These are phyloP conservation scores for Caenorhabditis doughertyi DNA, from an alignment of 2,888 invertebrate genomes.

Conservation along the genomic window DNA sequence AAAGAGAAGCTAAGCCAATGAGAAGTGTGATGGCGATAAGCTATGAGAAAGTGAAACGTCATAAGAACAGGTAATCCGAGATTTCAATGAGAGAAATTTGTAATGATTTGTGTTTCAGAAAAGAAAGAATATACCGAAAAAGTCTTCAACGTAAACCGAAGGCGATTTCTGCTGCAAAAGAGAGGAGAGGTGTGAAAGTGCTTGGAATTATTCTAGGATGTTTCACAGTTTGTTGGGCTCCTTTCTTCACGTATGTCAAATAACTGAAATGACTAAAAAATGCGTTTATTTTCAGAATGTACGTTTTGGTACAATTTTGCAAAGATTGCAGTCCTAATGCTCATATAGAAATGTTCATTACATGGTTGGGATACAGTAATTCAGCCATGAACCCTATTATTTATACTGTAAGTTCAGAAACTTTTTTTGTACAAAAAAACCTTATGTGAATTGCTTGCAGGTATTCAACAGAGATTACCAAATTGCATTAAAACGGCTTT, in stretches of 20 bases:
- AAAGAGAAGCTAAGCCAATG: constrained; percentile 70
- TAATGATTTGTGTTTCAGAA: constrained; percentile 63
- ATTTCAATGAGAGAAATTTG: neutral
- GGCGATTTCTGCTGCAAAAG: constrained; percentile 83
- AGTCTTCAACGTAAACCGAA: constrained; percentile 82
- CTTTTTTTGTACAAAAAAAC: neutral
- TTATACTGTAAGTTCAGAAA: constrained; percentile 76
- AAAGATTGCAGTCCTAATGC: constrained; percentile 77
- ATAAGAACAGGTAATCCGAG: constrained; percentile 76
- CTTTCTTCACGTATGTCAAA: constrained; percentile 79
- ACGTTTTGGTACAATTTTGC: constrained; percentile 82
- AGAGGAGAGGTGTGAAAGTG: constrained; percentile 81
- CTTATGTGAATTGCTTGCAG: constrained; percentile 58
- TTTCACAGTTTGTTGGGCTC: constrained; percentile 83
- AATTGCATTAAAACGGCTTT: constrained; percentile 82
- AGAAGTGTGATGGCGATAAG: constrained; percentile 74
- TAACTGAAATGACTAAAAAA: neutral
- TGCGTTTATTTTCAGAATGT: constrained; percentile 76
- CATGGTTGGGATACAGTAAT: constrained; percentile 82
- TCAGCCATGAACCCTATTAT: constrained; percentile 83
- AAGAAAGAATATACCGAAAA: constrained; percentile 80
- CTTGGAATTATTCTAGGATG: constrained; percentile 83
- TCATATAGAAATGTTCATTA: constrained; percentile 83
- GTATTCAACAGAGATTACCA: constrained; percentile 83
- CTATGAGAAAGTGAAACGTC: constrained; percentile 81